Percentiles rank a stretch among this genome's conserved stretches.
Evolutionary conservation across 2,113 vertebrate genomes (phyloP).

Genomic region (Chionomys nivalis): DNA sequence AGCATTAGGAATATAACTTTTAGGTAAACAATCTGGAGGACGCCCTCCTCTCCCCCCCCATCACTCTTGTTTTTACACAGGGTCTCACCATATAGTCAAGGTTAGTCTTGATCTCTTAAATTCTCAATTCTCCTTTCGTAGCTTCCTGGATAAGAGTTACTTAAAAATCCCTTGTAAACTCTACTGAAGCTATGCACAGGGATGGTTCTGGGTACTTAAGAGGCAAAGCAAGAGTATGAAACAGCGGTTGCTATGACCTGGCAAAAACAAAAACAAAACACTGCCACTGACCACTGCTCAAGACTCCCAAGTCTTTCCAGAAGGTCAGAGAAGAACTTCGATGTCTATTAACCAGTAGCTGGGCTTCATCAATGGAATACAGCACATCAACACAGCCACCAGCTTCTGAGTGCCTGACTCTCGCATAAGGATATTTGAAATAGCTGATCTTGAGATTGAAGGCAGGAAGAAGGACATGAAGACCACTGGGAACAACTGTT

Average conservation of each 20-base stretch:
- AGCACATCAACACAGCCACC: neutral
- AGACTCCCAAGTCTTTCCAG: neutral
- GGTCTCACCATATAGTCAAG: neutral
- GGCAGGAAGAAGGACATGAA: neutral
- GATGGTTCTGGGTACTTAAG: neutral
- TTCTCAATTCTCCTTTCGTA: neutral
- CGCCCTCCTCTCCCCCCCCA: rapidly evolving
- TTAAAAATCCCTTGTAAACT: neutral
- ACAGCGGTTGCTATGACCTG: neutral
- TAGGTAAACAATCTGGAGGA: neutral
- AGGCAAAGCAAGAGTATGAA: neutral
- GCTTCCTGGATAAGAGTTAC: neutral
- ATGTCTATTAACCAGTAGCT: neutral
- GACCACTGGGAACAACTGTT: neutral
- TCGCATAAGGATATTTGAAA: neutral
- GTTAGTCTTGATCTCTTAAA: neutral
- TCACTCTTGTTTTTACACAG: neutral
- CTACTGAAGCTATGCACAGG: neutral
- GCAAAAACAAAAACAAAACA: neutral
- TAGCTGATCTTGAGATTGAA: neutral
- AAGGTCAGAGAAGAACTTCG: neutral
- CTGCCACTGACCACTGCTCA: neutral
- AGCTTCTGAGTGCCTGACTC: neutral
- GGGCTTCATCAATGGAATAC: neutral
- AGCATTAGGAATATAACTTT: neutral